These are phyloP conservation scores for Phoeniculus purpureus DNA, from an alignment of 2,797 vertebrate genomes.

Conservation along the genomic window DNA sequence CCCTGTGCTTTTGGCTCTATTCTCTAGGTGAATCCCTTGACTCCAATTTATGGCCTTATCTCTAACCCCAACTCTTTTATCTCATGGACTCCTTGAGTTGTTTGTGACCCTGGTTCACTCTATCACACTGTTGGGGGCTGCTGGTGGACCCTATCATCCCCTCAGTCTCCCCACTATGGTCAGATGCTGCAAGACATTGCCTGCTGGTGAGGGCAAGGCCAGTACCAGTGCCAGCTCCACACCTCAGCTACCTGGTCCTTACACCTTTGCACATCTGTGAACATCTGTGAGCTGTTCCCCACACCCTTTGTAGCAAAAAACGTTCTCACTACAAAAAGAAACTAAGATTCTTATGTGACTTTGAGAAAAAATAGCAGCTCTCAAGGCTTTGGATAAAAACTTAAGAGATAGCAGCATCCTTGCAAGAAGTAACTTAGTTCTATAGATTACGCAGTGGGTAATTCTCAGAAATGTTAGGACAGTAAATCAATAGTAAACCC, in stretches of 20 bases:
- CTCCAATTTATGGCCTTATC: background rate
- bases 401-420: slow-evolving; percentile 24
- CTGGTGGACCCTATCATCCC: background rate
- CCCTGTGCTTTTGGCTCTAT: background rate
- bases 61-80: background rate
- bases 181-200: background rate
- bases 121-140: rapidly evolving
- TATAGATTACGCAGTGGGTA: slow-evolving; percentile 48
- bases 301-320: background rate
- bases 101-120: background rate
- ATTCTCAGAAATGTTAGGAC: slow-evolving; percentile 51
- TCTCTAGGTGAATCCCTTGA: background rate
- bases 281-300: background rate
- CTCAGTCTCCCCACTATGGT: background rate
- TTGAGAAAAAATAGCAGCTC: background rate
- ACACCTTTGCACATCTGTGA: background rate
- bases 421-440: background rate
- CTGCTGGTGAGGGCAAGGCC: background rate
- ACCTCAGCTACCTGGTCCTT: background rate
- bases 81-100: background rate
- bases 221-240: background rate
- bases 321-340: background rate
- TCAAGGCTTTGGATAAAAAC: slow-evolving; percentile 48
- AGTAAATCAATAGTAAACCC: slow-evolving; percentile 59
- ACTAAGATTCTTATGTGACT: background rate